Base-by-base conservation (phyloP, 2,888 invertebrate species). In the Molanna angustata region DNA sequence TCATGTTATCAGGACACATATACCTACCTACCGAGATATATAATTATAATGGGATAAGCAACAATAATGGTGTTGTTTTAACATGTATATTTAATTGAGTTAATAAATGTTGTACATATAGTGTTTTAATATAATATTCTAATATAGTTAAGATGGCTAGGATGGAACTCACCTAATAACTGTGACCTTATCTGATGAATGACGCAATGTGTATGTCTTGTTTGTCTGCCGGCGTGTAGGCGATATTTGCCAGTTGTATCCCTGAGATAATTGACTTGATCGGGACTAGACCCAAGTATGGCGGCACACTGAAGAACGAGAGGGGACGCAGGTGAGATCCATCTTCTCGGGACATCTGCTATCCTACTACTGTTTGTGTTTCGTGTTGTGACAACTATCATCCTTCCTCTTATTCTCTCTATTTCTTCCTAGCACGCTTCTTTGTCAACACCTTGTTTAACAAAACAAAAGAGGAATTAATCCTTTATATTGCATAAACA, bases 191-290 rank as follows among this genome's bases (percentile, higher is more conserved):
- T 65, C 67, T 65, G 66, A 66, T 54, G 42, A 43, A 67, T 67
- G 67, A 68, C 72, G 67, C 71, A 73, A n/a, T 74, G 74, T 76
- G 72, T 76, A 79, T 78, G 75, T 44, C 44, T 51, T 51, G 50
- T 51, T 45, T 51, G 50, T 51, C 78, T 76, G 75, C 74, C 77
- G 76, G 76, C 78, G 79, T 79, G 77, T 79, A 97, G 96, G 98
- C 98, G 85, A 96, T 98, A 89, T 99, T 99, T 91, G 98, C 98
- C 85, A 96, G 95, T 89, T 97, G 96, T 89, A 96, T 99, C 83
- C 98, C 98, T 80, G 98, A 99, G 90, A 98, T 99, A 83, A 96
- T 96, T 84, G 98, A 99, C 88, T 93, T 99, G 87, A 93, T 99
- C 85, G 97, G 98, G 82, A 94, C 94, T 85, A 92, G 97, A 84